Evolutionary conservation across 2,888 invertebrate genomes (phyloP), one percentile per base, ranked within the genome.

Genomic region (Apotomis turbidana): DNA sequence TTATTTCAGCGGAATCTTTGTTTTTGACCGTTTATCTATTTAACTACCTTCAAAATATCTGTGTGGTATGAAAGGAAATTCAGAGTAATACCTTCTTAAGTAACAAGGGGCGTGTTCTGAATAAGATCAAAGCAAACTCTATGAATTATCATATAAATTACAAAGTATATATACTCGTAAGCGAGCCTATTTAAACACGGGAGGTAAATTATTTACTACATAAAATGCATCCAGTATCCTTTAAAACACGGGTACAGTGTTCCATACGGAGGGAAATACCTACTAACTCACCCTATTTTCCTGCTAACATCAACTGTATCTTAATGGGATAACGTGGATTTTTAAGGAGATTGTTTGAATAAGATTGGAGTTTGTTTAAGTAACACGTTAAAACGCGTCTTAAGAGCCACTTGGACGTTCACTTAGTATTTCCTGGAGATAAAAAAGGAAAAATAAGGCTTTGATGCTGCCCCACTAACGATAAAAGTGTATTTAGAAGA

Each of bases 91-190:
- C 15, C 46, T 27, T 46, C 27, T 4, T 15, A 46, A 68, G 44
- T 61, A 44, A 36, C 27, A 10, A 13, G 44, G 13, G 6, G 36
- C 54, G 46, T 52, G 60, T 54, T 61, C 60, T 55, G 13, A 68
- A 36, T 68, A 60, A 60, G 12, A 55, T 61, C 13, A 52, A 36
- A 55, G 49, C 12, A 55, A 62, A 55, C 55, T 38, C 36, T 46
- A 64, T 64, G 54, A 63, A 51, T 68, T 70, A 52, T 63, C 64
- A 68, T 78, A 75, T 75, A 76, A 78, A 78, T 79, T 75, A 80
- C 80, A 77, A 67, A 73, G 78, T 74, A 66, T 73, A n/a, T n/a
- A n/a, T n/a, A n/a, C n/a, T n/a, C n/a, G n/a, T n/a, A 76, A 76
- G 77, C 76, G 62, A 36, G 61, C 76, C 75, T 77, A 77, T 74